A percentile compares a stretch with the other conserved stretches of the same genome.
Conservation (phyloP, 2,888 invertebrate genomes). For the Drosophila paracracens region DNA sequence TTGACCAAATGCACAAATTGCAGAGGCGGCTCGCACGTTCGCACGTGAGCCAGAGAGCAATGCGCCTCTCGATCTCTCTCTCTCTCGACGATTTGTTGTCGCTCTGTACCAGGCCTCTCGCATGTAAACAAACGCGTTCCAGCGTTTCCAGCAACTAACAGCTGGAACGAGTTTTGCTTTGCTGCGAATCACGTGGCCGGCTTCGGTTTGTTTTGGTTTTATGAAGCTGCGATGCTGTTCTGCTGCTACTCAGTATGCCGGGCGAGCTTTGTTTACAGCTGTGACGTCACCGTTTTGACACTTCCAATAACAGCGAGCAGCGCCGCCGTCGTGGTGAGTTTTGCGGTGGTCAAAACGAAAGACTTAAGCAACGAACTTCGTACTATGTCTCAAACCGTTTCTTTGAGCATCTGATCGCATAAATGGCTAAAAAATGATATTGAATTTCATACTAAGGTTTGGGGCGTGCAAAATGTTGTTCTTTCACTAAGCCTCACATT, state of each 20-base stretch:
- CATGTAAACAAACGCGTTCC: constrained; percentile 73
- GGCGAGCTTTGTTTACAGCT: constrained; percentile 65
- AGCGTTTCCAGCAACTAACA: constrained; percentile 47
- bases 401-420: neutral
- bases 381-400: constrained; percentile 44
- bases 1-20: constrained; percentile 82
- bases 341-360: constrained; percentile 47
- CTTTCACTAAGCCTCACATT: constrained; percentile 68
- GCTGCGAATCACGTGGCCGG: constrained; percentile 70
- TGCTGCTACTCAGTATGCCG: constrained; percentile 18
- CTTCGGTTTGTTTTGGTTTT: constrained; percentile 76
- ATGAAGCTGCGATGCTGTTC: constrained; percentile 19
- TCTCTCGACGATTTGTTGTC: constrained; percentile 12
- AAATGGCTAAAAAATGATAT: constrained; percentile 50
- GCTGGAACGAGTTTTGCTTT: constrained; percentile 66
- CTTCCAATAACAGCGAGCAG: constrained; percentile 43
- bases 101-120: constrained; percentile 15
- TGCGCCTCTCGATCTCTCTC: constrained; percentile 12
- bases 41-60: constrained; percentile 56
- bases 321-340: constrained; percentile 53
- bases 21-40: constrained; percentile 57
- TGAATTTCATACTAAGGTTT: constrained; percentile 65
- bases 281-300: constrained; percentile 78
- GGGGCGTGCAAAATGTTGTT: constrained; percentile 62
- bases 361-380: constrained; percentile 70